These are phyloP conservation scores for Dendroctonus ponderosae DNA, from an alignment of 1,140 invertebrate genomes.

Conservation along the genomic window DNA sequence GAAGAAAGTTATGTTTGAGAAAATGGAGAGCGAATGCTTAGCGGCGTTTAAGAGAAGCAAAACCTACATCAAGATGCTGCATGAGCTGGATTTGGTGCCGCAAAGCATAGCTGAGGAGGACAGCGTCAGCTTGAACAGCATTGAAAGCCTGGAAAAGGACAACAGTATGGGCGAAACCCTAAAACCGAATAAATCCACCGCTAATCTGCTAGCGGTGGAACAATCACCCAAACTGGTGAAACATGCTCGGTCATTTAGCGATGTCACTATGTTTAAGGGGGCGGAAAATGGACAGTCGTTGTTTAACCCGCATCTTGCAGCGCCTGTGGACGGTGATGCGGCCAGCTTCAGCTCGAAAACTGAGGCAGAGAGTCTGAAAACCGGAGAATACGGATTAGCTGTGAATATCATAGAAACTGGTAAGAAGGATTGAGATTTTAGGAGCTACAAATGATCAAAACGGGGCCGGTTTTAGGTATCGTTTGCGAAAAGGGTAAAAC, in stretches of 20 bases:
- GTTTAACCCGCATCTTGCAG: no score
- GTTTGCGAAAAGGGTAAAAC: conserved; percentile 76
- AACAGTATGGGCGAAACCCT: not conserved
- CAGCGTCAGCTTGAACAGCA: conserved; percentile 55
- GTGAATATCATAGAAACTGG: conserved; percentile 74
- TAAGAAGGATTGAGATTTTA: conserved; percentile 31
- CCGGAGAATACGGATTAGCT: conserved; percentile 59
- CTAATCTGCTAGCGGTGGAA: conserved; percentile 41
- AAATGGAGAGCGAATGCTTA: conserved; percentile 65
- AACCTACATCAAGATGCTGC: conserved; percentile 71
- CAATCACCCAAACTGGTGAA: conserved; percentile 47
- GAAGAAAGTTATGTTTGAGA: conserved; percentile 68
- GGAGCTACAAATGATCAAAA: not conserved
- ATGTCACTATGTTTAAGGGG: conserved; percentile 42
- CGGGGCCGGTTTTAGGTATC: conserved; percentile 54
- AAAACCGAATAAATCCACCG: conserved; percentile 1
- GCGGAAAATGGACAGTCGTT: no score
- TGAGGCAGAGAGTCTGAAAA: conserved; percentile 49
- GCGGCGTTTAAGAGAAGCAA: conserved; percentile 68
- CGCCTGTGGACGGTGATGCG: no score
- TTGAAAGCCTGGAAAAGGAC: conserved; percentile 44
- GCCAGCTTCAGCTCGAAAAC: no score
- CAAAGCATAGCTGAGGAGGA: conserved; percentile 59
- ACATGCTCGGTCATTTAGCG: conserved; percentile 45
- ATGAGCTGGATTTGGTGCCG: conserved; percentile 72